These are phyloP conservation scores for Tenthredo distinguenda DNA, from an alignment of 2,888 invertebrate genomes.

Conservation along the genomic window DNA sequence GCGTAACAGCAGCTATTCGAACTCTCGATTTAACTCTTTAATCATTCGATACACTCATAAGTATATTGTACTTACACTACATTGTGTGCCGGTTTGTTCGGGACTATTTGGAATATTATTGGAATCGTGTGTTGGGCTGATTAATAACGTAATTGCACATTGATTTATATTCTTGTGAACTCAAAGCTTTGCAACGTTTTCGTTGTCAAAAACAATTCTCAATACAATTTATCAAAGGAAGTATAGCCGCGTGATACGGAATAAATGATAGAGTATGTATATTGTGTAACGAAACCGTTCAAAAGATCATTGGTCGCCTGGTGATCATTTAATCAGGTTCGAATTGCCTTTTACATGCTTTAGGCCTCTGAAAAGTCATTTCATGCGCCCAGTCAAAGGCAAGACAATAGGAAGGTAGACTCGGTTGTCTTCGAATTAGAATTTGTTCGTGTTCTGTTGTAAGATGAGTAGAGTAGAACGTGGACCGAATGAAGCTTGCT, in stretches of 20 bases:
- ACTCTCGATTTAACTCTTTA: not conserved
- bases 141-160: not conserved
- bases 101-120: constrained; percentile 7
- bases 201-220: not conserved
- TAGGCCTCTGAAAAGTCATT: constrained; percentile 18
- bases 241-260: not conserved
- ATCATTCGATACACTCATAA: not conserved
- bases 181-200: not conserved
- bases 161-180: not conserved
- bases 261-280: not conserved
- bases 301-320: constrained; percentile 19
- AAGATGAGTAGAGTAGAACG: constrained; percentile 9
- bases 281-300: not conserved
- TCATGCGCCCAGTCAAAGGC: constrained; percentile 18
- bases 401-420: constrained; percentile 20
- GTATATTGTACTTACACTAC: not conserved
- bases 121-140: not conserved
- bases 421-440: not conserved
- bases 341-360: constrained; percentile 3
- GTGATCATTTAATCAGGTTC: not conserved
- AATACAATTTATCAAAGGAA: not conserved
- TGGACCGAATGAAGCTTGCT: not conserved
- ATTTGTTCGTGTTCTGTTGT: constrained; percentile 18
- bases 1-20: not conserved
- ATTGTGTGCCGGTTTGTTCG: not conserved